Base-by-base conservation (phyloP, 2,888 invertebrate genomes). In the Cephonodes hylas region DNA sequence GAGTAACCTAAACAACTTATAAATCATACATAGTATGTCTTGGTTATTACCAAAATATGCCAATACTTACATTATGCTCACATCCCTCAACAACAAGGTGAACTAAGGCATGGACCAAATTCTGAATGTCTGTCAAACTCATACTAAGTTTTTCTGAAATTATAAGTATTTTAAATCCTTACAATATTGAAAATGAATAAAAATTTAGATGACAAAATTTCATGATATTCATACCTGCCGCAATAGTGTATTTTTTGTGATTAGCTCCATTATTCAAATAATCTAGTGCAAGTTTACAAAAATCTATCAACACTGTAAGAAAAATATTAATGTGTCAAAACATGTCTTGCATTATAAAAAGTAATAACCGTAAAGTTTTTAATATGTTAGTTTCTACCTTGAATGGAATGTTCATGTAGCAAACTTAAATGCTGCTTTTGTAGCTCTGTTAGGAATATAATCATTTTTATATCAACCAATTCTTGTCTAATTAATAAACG, bases 41-140 rank as follows among this genome's bases (percentile, higher is more conserved):
- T 53, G 20, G 20, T 5, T n/a, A 10, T 15, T n/a, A 20, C 15
- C 20, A 20, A 48, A 7, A 15, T 58, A 6, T 13, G 13, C 6
- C 3, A 23, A 44, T 73, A 86, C 87, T 88, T 83, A 95, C 95
- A 88, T 95, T 94, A 67, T 95, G 93, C 85, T 95, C 96, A 71
- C 95, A 95, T 67, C 94, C 94, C 84, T 96, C 94, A 18, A 96
- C 86, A 58, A 96, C 87, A 58, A 96, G 89, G 81, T 96, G 95
- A n/a, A 96, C 93, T 60, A 97, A 83, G 20, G 95, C 96, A 86
- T 96, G 95, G 13, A 96, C 93, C 45, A 95, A 93, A 79, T 94
- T 94, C 79, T 94, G 94, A 25, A 96, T 93, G 56, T 84, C 80
- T 65, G 91, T 86, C 8, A 91, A 64, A 38, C 93, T 86, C 13